phyloP scores from a whole-genome alignment of 2,888 invertebrate genomes.

The Thelaira solivaga region DNA sequence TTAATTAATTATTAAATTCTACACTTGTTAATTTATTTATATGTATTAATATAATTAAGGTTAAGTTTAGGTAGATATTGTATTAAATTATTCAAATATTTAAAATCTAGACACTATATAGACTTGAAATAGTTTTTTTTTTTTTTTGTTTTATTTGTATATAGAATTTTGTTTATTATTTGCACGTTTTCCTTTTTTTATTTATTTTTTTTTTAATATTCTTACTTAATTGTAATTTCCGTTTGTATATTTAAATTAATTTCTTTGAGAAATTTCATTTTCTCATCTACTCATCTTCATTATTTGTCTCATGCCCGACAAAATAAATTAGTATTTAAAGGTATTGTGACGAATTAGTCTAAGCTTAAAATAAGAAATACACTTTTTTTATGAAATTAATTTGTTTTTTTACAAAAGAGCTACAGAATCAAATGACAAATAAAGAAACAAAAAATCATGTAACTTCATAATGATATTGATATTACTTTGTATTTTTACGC shows the following conservation, averaged over 20 bases:
- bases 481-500: too few relatives aligned
- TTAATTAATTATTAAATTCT: neutral
- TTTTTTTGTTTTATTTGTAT: neutral
- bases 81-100: slow-evolving; percentile 3
- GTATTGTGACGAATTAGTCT: slow-evolving; percentile 11
- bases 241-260: slow-evolving; percentile 40
- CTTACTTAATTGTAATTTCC: slow-evolving; percentile 37
- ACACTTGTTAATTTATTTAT: neutral
- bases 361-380: neutral
- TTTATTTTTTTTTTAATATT: neutral
- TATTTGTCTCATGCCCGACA: slow-evolving; percentile 38
- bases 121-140: slow-evolving; percentile 31
- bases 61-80: slow-evolving; percentile 2
- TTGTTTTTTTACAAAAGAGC: too few relatives aligned
- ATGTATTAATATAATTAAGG: slow-evolving; percentile 4
- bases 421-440: too few relatives aligned
- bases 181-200: neutral
- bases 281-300: slow-evolving; percentile 15
- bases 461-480: too few relatives aligned
- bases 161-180: too few relatives aligned
- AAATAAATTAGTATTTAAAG: slow-evolving; percentile 21
- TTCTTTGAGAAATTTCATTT: slow-evolving; percentile 41
- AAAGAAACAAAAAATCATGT: too few relatives aligned
- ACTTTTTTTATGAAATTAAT: too few relatives aligned
- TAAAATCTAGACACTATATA: neutral